Evolutionary conservation across 2,888 invertebrate genomes (phyloP), one percentile per base, ranked within the genome.

Genomic region (Pocota personata): DNA sequence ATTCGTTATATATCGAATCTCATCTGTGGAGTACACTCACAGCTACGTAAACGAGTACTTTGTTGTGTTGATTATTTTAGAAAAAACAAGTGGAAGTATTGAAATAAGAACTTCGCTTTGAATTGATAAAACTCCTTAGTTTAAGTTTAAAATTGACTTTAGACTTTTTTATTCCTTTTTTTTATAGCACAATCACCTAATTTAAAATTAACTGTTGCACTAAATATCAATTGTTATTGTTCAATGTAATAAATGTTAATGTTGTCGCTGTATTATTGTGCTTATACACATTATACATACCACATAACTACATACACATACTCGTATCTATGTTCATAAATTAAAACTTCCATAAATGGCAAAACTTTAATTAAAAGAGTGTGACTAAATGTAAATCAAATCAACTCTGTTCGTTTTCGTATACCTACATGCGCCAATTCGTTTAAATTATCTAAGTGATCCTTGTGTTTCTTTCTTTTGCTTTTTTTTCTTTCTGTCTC

Each of bases 301-400:
- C 19, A 60, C 60, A 19, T 3, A 8, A 48, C 14, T 12, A 4
- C 58, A 10, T 3, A 50, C 19, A 30, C 19, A 62, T 5, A 32
- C 16, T 12, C 48, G 52, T 21, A 48, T 5, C 35, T 50, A 50
- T 35, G n/a, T 46, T 60, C 37, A 67, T 40, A 60, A 32, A 64
- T 24, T 27, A 40, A 67, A 50, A 66, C 57, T 52, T 58, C 60
- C 67, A 84, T 84, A 84, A 84, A 80, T 71, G 79, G 75, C 43
- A 62, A 79, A 64, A 75, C 27, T 76, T 71, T 60, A 86, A 76
- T 72, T 67, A 72, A 82, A 72, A 86, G 48, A 77, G 66, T 82
- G 76, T 77, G 76, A 76, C 86, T 86, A 66, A 86, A 82, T 82
- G 82, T 86, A 71, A 62, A 82, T 62, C 82, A 72, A 86, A 82